Percentiles rank a stretch among this genome's conserved stretches.
These are phyloP conservation scores for Orbicella faveolata DNA, from an alignment of 64 coral and sea anemone genomes.

Conservation along the genomic window DNA sequence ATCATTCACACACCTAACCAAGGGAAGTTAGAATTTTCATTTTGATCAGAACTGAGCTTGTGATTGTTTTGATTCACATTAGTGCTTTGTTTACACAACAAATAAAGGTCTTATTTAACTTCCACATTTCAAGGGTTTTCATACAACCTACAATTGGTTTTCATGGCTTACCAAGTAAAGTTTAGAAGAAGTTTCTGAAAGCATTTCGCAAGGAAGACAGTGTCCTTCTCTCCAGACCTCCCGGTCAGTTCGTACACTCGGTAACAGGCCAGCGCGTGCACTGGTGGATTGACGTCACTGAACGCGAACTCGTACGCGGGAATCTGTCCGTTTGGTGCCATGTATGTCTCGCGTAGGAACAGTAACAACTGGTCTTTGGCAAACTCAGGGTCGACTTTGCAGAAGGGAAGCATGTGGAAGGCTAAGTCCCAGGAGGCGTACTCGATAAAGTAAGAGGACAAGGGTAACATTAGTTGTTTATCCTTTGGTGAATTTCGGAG, in stretches of 20 bases:
- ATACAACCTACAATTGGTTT: background rate
- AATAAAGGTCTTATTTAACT: background rate
- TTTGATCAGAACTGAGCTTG: too few relatives aligned
- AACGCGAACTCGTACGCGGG: constrained; percentile 95
- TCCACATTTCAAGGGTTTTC: background rate
- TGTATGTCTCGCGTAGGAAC: constrained; percentile 88
- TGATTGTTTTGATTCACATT: too few relatives aligned
- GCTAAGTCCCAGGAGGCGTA: constrained; percentile 97
- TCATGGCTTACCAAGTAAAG: constrained; percentile 76
- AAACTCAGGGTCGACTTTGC: constrained; percentile 94
- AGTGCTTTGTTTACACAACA: too few relatives aligned
- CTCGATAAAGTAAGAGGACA: constrained; percentile 21
- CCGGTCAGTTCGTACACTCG: constrained; percentile 74
- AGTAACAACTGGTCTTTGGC: constrained; percentile 83
- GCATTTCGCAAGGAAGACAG: constrained; percentile 71
- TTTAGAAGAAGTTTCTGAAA: constrained; percentile 86
- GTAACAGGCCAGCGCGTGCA: constrained; percentile 74
- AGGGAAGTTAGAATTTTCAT: too few relatives aligned
- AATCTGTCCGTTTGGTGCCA: constrained; percentile 94
- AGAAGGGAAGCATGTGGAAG: constrained; percentile 94
- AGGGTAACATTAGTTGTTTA: too few relatives aligned
- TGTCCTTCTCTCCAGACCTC: constrained; percentile 67
- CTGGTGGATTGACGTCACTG: constrained; percentile 94
- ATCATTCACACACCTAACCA: too few relatives aligned
- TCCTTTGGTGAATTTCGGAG: too few relatives aligned